phyloP scores from a whole-genome alignment of 2,113 vertebrate genomes.

The Eulacestoma nigropectus region DNA sequence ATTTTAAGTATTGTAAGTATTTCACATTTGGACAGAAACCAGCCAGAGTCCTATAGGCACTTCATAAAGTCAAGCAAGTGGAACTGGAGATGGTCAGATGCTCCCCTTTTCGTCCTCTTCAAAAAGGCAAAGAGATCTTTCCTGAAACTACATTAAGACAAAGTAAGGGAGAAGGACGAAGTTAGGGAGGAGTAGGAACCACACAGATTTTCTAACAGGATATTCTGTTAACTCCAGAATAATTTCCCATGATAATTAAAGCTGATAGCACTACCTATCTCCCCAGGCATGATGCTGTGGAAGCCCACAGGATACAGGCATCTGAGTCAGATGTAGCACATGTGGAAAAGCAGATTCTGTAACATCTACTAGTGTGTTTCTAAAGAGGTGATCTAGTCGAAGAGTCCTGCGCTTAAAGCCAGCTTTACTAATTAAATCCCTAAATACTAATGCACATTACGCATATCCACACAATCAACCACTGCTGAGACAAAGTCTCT shows the following conservation, averaged over 20 bases:
- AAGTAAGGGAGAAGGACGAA: neutral
- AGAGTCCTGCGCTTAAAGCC: neutral
- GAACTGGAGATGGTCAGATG: neutral
- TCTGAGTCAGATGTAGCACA: neutral
- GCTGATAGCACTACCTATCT: neutral
- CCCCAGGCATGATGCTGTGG: neutral
- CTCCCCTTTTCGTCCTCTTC: neutral
- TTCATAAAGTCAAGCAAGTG: neutral
- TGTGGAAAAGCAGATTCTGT: neutral
- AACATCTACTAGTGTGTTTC: neutral
- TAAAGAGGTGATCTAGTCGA: neutral
- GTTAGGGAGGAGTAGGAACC: neutral
- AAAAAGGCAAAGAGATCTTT: neutral
- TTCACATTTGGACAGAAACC: neutral
- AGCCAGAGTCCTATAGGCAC: neutral
- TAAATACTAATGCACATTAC: neutral
- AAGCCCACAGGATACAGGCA: neutral
- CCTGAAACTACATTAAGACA: neutral
- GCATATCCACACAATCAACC: neutral
- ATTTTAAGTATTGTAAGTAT: neutral
- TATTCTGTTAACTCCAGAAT: neutral
- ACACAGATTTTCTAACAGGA: neutral
- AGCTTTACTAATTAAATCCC: neutral
- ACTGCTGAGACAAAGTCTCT: neutral
- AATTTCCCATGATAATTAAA: neutral